Conservation (phyloP, 1,140 invertebrate genomes). For the Lanistes nyassanus region DNA sequence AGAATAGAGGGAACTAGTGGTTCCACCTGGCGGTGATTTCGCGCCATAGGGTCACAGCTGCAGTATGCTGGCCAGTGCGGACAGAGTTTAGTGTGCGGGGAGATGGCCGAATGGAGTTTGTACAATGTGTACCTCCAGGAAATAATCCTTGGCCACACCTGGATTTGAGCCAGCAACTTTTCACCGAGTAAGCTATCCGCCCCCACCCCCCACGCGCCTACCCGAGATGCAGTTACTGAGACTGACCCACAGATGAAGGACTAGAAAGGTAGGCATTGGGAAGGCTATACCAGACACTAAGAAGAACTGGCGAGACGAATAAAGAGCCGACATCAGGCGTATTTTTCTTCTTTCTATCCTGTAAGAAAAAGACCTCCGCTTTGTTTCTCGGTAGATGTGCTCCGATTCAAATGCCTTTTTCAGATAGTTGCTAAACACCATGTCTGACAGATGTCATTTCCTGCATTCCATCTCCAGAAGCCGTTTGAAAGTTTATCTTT, state of each 20-base stretch:
- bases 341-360: neutral
- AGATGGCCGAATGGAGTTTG: too few relatives aligned
- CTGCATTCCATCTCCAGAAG: neutral
- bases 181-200: neutral
- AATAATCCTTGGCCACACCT: too few relatives aligned
- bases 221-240: neutral
- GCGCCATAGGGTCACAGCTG: too few relatives aligned
- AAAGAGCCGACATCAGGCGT: neutral
- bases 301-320: neutral
- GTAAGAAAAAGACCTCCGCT: neutral
- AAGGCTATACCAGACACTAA: neutral
- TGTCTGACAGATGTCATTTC: neutral
- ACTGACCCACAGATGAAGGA: neutral
- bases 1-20: too few relatives aligned
- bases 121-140: too few relatives aligned
- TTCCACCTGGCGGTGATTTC: too few relatives aligned
- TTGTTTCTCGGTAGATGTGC: neutral
- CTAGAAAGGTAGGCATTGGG: neutral
- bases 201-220: neutral
- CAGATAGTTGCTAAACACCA: neutral
- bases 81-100: too few relatives aligned
- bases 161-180: too few relatives aligned
- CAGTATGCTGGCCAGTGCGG: too few relatives aligned
- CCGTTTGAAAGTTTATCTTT: neutral
- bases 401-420: conserved; percentile 9